Percentiles rank a stretch among this genome's conserved stretches.
phyloP scores from a whole-genome alignment of 2,888 invertebrate species.

The Clistopyga incitator region DNA sequence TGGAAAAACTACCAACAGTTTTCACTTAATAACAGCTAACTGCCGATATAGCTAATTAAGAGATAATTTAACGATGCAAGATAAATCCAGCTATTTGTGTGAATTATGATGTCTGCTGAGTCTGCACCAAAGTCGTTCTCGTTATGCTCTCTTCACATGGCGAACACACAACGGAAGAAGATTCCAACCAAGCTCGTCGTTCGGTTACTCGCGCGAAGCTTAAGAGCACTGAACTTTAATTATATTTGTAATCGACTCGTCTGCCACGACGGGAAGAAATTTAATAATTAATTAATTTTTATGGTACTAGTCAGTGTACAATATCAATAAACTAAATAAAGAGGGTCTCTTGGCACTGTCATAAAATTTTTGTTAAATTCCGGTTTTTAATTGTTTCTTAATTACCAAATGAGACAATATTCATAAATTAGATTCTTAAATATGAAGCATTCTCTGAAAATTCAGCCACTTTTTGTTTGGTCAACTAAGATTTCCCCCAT shows the following conservation, averaged over 20 bases:
- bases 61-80: conserved; percentile 36
- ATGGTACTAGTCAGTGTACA: background rate
- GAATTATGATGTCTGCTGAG: background rate
- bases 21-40: conserved; percentile 2
- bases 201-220: conserved; percentile 12
- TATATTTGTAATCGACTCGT: conserved; percentile 9
- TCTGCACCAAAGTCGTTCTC: conserved; percentile 56
- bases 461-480: no score
- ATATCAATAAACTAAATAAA: no score
- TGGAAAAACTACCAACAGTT: conserved; percentile 39
- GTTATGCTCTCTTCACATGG: conserved; percentile 81
- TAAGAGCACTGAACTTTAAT: conserved; percentile 42
- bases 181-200: background rate
- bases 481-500: no score
- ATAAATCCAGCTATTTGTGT: conserved; percentile 27
- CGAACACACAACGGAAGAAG: conserved; percentile 42
- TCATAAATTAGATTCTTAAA: no score
- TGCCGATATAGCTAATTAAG: conserved; percentile 50
- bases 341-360: no score
- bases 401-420: no score
- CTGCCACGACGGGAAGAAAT: background rate
- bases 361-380: no score
- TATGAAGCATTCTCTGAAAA: no score
- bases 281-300: background rate
- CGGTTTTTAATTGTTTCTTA: no score